These are phyloP conservation scores for Oreocharis arfaki DNA, from an alignment of 2,113 vertebrate species.

Conservation along the genomic window DNA sequence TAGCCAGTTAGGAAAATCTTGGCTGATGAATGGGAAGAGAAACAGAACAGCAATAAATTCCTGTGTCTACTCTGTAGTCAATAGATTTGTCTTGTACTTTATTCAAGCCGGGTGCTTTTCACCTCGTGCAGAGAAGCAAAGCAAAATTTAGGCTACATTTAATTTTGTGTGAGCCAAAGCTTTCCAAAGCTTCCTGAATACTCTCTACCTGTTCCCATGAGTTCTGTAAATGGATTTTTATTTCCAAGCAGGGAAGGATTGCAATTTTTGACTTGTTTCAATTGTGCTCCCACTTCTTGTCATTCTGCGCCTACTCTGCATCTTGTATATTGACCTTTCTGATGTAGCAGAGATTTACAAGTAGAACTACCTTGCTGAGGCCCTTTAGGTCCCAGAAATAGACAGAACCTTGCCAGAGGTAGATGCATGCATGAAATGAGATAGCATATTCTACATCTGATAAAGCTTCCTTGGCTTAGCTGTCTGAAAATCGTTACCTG, in stretches of 20 bases:
- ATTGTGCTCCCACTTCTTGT: background rate
- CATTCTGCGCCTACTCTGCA: constrained; percentile 4
- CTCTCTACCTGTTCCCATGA: background rate
- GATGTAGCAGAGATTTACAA: constrained; percentile 48
- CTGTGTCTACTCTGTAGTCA: background rate
- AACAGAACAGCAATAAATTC: constrained; percentile 34
- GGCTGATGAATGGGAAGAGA: constrained; percentile 24
- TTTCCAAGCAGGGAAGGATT: background rate
- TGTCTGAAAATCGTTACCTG: constrained; percentile 31
- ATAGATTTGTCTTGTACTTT: constrained; percentile 15
- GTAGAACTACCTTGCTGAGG: constrained; percentile 1
- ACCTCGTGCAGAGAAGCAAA: background rate
- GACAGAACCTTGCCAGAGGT: constrained; percentile 48
- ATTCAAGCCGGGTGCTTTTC: constrained; percentile 5
- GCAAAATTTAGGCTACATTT: background rate
- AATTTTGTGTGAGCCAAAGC: background rate
- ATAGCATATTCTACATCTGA: constrained; percentile 54
- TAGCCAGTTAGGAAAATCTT: background rate
- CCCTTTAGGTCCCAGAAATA: constrained; percentile 40
- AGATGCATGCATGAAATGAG: constrained; percentile 40
- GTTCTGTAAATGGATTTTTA: background rate
- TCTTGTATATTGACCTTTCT: constrained; percentile 54
- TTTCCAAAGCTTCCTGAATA: constrained; percentile 18
- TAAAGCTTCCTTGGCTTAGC: constrained; percentile 18
- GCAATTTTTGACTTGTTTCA: constrained; percentile 20